Evolutionary conservation across 2,888 invertebrate genomes (phyloP).

Genomic region (Nomada ruficornis): DNA sequence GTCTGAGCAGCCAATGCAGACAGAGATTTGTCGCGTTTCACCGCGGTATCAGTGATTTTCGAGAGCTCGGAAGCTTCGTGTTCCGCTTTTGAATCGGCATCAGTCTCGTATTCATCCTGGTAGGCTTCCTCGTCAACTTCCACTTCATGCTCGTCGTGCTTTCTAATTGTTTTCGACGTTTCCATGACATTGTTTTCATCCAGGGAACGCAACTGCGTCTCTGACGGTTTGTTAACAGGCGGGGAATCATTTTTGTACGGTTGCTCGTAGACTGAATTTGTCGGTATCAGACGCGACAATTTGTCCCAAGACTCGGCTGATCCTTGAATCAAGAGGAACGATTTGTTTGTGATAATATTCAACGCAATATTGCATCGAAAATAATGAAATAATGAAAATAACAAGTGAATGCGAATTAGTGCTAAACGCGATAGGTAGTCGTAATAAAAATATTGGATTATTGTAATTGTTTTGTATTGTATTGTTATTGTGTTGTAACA

Average conservation of each 20-base stretch:
- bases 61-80: constrained; percentile 59
- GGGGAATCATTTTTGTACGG: constrained; percentile 59
- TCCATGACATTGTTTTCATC: constrained; percentile 72
- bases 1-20: constrained; percentile 2
- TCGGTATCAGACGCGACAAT: constrained; percentile 73
- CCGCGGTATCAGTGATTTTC: constrained; percentile 45
- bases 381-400: no score
- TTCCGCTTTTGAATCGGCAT: constrained; percentile 58
- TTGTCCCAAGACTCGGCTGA: constrained; percentile 72
- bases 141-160: constrained; percentile 66
- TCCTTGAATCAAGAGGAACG: constrained; percentile 52
- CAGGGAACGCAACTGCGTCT: constrained; percentile 56
- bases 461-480: no score
- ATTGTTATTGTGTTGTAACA: neutral
- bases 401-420: no score
- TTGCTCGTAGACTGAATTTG: constrained; percentile 78
- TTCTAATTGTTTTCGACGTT: constrained; percentile 51
- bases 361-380: no score
- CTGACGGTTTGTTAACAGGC: constrained; percentile 49
- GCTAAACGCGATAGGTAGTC: no score
- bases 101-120: constrained; percentile 64
- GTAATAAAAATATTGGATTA: no score
- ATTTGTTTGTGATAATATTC: no score
- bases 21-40: constrained; percentile 36
- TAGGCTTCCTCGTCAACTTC: constrained; percentile 57